phyloP scores from a whole-genome alignment of 2,888 invertebrate genomes.

The Balanococcus diminutus region DNA sequence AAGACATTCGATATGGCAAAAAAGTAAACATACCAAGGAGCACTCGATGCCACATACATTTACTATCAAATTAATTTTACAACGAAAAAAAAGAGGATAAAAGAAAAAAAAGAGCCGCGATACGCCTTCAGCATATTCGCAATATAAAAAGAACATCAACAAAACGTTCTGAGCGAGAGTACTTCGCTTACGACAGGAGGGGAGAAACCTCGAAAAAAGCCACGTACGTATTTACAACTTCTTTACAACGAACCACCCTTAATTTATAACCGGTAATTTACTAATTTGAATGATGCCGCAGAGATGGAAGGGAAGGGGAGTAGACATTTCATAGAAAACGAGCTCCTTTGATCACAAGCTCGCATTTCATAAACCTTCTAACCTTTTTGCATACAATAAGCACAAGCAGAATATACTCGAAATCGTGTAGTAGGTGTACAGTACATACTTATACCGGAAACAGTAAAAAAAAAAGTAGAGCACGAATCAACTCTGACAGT shows the following conservation, averaged over 20 bases:
- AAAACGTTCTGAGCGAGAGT: background rate
- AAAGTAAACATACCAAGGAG: background rate
- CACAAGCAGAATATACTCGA: too few relatives aligned
- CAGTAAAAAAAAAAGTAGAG: background rate
- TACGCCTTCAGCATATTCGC: background rate
- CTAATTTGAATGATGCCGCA: constrained; percentile 2
- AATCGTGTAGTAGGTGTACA: too few relatives aligned
- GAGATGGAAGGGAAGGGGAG: background rate
- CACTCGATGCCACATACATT: background rate
- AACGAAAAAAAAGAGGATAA: background rate
- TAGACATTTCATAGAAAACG: background rate
- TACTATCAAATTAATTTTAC: background rate
- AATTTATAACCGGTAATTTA: background rate
- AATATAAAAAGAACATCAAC: background rate
- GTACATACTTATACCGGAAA: too few relatives aligned
- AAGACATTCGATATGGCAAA: background rate
- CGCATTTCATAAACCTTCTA: constrained; percentile 4
- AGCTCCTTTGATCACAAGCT: background rate
- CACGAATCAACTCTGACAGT: background rate
- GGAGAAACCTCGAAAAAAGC: background rate
- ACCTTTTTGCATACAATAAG: background rate
- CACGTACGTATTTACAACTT: background rate
- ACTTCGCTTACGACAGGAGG: background rate
- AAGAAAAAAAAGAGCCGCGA: background rate
- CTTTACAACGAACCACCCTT: background rate